A percentile compares a stretch with the other conserved stretches of the same genome.
These are phyloP conservation scores for Ernsta delagoae DNA, from an alignment of 2,888 invertebrate genomes.

Conservation along the genomic window DNA sequence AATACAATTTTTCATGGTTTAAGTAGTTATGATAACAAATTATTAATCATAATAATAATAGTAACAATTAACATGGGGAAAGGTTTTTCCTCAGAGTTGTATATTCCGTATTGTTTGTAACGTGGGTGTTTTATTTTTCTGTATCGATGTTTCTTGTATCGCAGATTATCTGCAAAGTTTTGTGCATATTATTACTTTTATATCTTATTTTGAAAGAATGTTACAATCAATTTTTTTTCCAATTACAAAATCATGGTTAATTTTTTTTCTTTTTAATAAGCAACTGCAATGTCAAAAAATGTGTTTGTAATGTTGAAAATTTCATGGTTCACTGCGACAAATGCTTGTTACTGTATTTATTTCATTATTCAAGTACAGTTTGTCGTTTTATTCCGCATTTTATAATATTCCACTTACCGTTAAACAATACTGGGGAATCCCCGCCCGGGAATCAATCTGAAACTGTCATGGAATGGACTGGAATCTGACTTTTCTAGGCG, in stretches of 20 bases:
- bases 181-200: background rate
- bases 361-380: background rate
- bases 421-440: background rate
- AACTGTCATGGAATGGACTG: conserved; percentile 34
- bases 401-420: conserved; percentile 9
- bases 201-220: background rate
- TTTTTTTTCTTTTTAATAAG: background rate
- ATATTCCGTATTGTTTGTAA: conserved; percentile 52
- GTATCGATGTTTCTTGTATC: conserved; percentile 17
- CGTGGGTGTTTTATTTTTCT: conserved; percentile 15
- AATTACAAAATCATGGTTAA: background rate
- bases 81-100: conserved; percentile 42
- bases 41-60: conserved; percentile 15
- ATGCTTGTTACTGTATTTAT: background rate
- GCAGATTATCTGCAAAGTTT: background rate
- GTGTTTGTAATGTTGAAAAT: background rate
- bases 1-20: conserved; percentile 35
- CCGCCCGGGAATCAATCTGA: background rate
- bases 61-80: conserved; percentile 27
- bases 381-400: conserved; percentile 29
- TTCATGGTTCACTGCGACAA: conserved; percentile 21
- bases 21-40: conserved; percentile 42
- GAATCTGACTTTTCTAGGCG: conserved; percentile 8
- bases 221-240: conserved; percentile 3
- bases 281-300: background rate